Evolutionary conservation across 2,113 vertebrate genomes (phyloP).

Genomic region (Heteronetta atricapilla): DNA sequence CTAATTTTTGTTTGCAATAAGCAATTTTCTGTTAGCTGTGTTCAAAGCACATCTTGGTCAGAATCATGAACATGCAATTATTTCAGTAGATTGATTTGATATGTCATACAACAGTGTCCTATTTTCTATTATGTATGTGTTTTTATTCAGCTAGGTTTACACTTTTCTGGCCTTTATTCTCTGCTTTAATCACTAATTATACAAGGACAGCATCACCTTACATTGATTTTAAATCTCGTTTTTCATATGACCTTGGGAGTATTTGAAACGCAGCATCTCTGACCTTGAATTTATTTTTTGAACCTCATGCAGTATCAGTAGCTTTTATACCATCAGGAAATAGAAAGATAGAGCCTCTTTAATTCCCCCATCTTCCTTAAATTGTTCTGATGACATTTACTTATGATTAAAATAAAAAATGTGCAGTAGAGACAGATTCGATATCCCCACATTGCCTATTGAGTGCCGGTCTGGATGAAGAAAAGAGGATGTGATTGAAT

Average conservation of each 20-base stretch:
- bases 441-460: neutral
- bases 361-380: constrained; percentile 22
- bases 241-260: rapidly evolving
- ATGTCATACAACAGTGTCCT: neutral
- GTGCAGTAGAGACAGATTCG: neutral
- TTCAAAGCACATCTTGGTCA: constrained; percentile 34
- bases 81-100: constrained; percentile 28
- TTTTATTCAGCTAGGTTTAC: neutral
- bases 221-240: neutral
- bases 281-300: constrained; percentile 7
- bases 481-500: neutral
- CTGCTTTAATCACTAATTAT: neutral
- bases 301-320: neutral
- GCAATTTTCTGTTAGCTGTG: constrained; percentile 47
- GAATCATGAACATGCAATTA: constrained; percentile 32
- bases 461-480: neutral
- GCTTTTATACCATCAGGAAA: neutral
- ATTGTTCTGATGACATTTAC: constrained; percentile 30
- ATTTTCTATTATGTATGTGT: neutral
- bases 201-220: neutral
- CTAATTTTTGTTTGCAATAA: constrained; percentile 26
- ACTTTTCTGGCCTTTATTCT: neutral
- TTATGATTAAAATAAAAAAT: constrained; percentile 23
- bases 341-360: neutral
- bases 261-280: neutral